Evolutionary conservation across 2,113 vertebrate species (phyloP), one percentile per base, ranked within the genome.

Genomic region (Miniopterus natalensis): DNA sequence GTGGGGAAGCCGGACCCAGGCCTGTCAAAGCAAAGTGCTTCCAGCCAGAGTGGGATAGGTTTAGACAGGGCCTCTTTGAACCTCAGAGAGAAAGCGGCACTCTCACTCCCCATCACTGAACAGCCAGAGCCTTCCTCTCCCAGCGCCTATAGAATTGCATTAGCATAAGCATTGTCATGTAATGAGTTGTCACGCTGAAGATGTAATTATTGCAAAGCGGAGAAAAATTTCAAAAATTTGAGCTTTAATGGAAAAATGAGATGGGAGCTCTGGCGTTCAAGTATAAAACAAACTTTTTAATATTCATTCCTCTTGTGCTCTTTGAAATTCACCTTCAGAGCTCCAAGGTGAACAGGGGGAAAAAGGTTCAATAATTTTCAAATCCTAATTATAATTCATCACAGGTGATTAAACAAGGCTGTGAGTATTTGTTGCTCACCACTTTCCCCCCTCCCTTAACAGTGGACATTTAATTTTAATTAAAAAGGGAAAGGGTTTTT

Each of bases 241-340:
- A 96, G 96, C 94, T 97, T 97, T 98, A 97, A 98, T 97, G 96
- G 97, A 97, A 97, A 98, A 98, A 97, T 97, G 96, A 98, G 97
- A 97, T 95, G 96, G 96, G 97, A 98, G 96, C 96, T 79, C 40
- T 95, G 92, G 95, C 79, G 27, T 95, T 97, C 92, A 95, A 97
- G 96, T 98, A 96, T 97, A 98, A 98, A 98, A 98, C 97, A 97
- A 98, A 98, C 97, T 98, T 98, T 97, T 98, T 97, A 98, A 98
- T 98, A 97, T 98, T 98, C 97, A 98, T 97, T 97, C 85, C 96
- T 96, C 88, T 84, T 31, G 53, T 42, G 75, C 91, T 97, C 97
- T 97, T 97, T 97, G 97, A 98, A 98, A 98, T 98, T 97, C 97
- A 98, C 97, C 97, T 98, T 98, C 97, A 98, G 97, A 97, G 96